Base-by-base conservation (phyloP, 2,797 vertebrate genomes). In the Emys orbicularis region DNA sequence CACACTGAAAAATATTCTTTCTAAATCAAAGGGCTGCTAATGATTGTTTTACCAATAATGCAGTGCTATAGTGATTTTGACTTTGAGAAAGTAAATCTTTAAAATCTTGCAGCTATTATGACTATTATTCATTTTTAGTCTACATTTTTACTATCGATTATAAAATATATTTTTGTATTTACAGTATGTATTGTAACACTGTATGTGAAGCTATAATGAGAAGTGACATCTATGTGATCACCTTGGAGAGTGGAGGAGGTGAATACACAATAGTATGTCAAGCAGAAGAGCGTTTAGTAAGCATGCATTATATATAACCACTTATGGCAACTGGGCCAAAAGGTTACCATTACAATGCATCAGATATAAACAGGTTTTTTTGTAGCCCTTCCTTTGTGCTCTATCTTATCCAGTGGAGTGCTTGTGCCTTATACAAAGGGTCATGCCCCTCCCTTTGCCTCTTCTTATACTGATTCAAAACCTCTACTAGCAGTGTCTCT, bases 341-440 rank as follows among this genome's bases (percentile, higher is more conserved):
- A 80, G 79, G 84, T 9, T 53, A 52, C 12, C 54, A 10, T 65
- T 81, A 54, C 12, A 59, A 8, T 5, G 37, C 4, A 2, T 72
- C 59, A 29, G 12, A 6, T 47, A 27, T 27, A 31, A 65, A 54
- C 6, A 1, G 1, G 1, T 21, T 90, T 87, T 18, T 93, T 84
- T 50, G 41, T 34, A 85, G 27, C 31, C 0, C 31, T 79, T 84
- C 23, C 50, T 95, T 57, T 81, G 86, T 59, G 80, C 8, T 92
- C 90, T 29, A 27, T 59, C 86, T 93, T 79, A 76, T 82, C 74
- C 84, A 88, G 37, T 19, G 6, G 37, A 79, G 18, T 68, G 56
- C 57, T 84, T 89, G 84, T 56, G 47, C 49, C 72, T 93, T 61
- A 82, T 52, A 57, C 11, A 57, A 80, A 88, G 31, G 4, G 52